Conservation (phyloP, 2,113 vertebrate species). For the Burhinus oedicnemus region DNA sequence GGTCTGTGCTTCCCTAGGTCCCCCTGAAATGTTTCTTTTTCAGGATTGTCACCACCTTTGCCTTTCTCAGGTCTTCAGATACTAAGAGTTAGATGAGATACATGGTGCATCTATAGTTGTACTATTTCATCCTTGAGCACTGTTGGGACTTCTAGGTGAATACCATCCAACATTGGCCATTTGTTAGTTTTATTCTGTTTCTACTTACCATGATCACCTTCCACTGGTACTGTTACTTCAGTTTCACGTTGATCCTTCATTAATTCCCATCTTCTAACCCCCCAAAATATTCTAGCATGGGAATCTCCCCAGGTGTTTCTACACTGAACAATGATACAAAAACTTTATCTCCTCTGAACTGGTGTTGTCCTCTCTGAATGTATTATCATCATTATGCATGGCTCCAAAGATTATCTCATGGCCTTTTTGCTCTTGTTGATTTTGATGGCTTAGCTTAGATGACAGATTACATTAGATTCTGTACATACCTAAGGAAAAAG, state of each 20-base stretch:
- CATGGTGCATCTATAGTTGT: not conserved
- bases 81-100: not conserved
- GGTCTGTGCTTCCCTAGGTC: not conserved
- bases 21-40: not conserved
- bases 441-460: not conserved
- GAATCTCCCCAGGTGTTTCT: not conserved
- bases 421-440: not conserved
- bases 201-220: not conserved
- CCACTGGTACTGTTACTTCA: not conserved
- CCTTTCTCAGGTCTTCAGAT: not conserved
- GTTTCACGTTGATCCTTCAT: not conserved
- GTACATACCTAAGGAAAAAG: not conserved
- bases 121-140: not conserved
- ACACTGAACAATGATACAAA: not conserved
- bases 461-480: not conserved
- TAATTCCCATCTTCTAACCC: not conserved
- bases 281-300: not conserved
- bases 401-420: not conserved
- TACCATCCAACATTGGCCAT: not conserved
- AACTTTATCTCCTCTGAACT: not conserved
- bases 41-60: not conserved
- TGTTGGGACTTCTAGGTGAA: not conserved
- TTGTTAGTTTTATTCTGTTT: not conserved
- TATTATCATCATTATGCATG: too few relatives aligned
- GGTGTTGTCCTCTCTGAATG: not conserved